Percentiles rank a stretch among this genome's conserved stretches.
These are phyloP conservation scores for Podarcis muralis DNA, from an alignment of 2,113 vertebrate genomes.

Conservation along the genomic window DNA sequence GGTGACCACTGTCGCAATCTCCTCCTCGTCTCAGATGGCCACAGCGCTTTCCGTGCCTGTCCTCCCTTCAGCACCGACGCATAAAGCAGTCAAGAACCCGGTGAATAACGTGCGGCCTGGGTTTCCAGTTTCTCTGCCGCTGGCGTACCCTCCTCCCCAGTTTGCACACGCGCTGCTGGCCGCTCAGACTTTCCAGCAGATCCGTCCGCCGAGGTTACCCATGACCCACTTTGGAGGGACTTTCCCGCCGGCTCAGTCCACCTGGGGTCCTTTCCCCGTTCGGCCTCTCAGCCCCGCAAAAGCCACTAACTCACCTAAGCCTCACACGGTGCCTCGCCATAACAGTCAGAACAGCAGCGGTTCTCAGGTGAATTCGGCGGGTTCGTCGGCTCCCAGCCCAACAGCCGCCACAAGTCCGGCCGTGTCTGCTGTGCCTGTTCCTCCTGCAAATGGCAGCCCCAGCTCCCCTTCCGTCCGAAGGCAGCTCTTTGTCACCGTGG, in stretches of 20 bases:
- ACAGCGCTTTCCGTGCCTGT: slow-evolving; percentile 83
- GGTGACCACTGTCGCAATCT: slow-evolving; percentile 88
- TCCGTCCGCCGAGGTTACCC: slow-evolving; percentile 94
- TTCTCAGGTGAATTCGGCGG: slow-evolving; percentile 80
- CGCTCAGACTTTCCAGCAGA: slow-evolving; percentile 98
- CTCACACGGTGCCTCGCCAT: slow-evolving; percentile 87
- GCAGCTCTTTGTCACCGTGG: slow-evolving; percentile 92
- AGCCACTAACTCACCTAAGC: slow-evolving; percentile 94
- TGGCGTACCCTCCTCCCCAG: slow-evolving; percentile 96
- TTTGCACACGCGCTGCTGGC: slow-evolving; percentile 93
- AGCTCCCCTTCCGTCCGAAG: slow-evolving; percentile 92
- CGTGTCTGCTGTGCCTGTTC: slow-evolving; percentile 77
- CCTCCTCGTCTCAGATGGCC: slow-evolving; percentile 86
- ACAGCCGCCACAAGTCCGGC: slow-evolving; percentile 75
- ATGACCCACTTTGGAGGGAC: slow-evolving; percentile 99
- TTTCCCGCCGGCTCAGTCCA: slow-evolving; percentile 93
- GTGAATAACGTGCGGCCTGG: slow-evolving; percentile 93
- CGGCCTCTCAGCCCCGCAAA: slow-evolving; percentile 95
- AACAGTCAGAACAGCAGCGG: slow-evolving; percentile 84
- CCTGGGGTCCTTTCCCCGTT: slow-evolving; percentile 97
- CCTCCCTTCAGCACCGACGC: slow-evolving; percentile 82
- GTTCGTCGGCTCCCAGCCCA: slow-evolving; percentile 76
- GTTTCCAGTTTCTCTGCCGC: slow-evolving; percentile 91
- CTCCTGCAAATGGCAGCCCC: slow-evolving; percentile 77
- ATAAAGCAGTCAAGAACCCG: slow-evolving; percentile 91